Percentiles rank a stretch among this genome's conserved stretches.
Evolutionary conservation across 1,140 invertebrate genomes (phyloP).

Genomic region (Augochlora pura): DNA sequence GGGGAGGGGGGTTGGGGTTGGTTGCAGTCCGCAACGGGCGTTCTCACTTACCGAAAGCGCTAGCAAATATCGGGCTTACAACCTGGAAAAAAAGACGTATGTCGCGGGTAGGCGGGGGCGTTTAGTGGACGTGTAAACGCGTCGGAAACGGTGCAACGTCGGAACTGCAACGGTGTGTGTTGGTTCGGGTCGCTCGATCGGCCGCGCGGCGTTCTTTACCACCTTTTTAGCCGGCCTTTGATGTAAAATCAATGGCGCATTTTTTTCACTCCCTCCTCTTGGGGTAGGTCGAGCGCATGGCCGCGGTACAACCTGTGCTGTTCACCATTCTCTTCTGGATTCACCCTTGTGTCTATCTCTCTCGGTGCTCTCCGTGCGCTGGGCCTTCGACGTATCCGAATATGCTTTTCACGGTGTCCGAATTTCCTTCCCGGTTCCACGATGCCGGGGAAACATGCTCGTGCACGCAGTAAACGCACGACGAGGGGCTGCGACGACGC

Average conservation of each 20-base stretch:
- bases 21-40: neutral
- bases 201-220: slow-evolving; percentile 76
- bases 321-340: slow-evolving; percentile 55
- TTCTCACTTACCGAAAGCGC: slow-evolving; percentile 58
- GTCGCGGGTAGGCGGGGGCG: slow-evolving; percentile 14
- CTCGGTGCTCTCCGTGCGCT: slow-evolving; percentile 27
- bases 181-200: slow-evolving; percentile 76
- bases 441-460: neutral
- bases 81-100: slow-evolving; percentile 42
- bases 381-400: slow-evolving; percentile 58
- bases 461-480: neutral
- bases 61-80: slow-evolving; percentile 35
- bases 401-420: slow-evolving; percentile 40
- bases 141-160: slow-evolving; percentile 72
- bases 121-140: slow-evolving; percentile 62
- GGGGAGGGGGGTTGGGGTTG: no score
- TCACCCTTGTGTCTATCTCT: slow-evolving; percentile 45
- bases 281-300: slow-evolving; percentile 73
- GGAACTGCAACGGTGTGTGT: slow-evolving; percentile 73
- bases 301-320: slow-evolving; percentile 62
- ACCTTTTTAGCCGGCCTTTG: slow-evolving; percentile 79
- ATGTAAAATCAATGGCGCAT: slow-evolving; percentile 80
- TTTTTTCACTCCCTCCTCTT: slow-evolving; percentile 68
- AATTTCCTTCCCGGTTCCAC: slow-evolving; percentile 20
- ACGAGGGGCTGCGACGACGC: no score